Base-by-base conservation (phyloP, 1,140 invertebrate species). In the Oscheius sp. region DNA sequence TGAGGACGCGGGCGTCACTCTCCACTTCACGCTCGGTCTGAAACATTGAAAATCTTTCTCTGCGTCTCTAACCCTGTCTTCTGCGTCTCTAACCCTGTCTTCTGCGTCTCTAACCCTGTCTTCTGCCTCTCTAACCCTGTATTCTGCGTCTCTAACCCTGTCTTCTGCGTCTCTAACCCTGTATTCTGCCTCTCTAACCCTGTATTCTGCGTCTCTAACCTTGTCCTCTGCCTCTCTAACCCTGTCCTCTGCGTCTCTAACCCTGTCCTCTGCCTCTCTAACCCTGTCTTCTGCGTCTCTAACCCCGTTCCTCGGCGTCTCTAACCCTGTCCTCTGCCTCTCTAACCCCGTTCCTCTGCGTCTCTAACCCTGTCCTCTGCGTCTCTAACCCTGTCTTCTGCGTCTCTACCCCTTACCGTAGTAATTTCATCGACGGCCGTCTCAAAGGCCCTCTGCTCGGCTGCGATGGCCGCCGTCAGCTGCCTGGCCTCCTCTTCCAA, bases 391-490 rank as follows among this genome's bases (percentile, higher is more conserved):
- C 34, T 64, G 18, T 65, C 15, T 18, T 4, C 32, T 67, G 13
- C 15, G 15, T 28, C 4, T 23, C 7, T 20, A 58, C 3, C 15
- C 23, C 62, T 18, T 20, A 68, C 66, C 46, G n/a, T 67, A 3
- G 45, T 65, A 3, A 32, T 20, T 31, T 61, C 66, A 31, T 58
- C 52, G 66, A 68, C 45, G 46, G 52, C n/a, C 23, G 45, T 28
- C 66, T 68, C 66, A n/a, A 68, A 61, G 29, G 13, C n/a, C n/a
- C 45, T 58, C 45, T 62, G 31, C 36, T 68, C 66, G 2, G 13
- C 31, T n/a, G 26, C 31, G 13, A 68, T 18, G 34, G 38, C 55
- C n/a, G 46, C n/a, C 31, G 64, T 18, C 4, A 49, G 38, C 10
- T 15, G 15, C n/a, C 28, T 35, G 3, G 66, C 66, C 66, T 65